Percentiles rank a stretch among this genome's conserved stretches.
These are phyloP conservation scores for Valencia hispanica DNA, from an alignment of 2,797 vertebrate species.

Conservation along the genomic window DNA sequence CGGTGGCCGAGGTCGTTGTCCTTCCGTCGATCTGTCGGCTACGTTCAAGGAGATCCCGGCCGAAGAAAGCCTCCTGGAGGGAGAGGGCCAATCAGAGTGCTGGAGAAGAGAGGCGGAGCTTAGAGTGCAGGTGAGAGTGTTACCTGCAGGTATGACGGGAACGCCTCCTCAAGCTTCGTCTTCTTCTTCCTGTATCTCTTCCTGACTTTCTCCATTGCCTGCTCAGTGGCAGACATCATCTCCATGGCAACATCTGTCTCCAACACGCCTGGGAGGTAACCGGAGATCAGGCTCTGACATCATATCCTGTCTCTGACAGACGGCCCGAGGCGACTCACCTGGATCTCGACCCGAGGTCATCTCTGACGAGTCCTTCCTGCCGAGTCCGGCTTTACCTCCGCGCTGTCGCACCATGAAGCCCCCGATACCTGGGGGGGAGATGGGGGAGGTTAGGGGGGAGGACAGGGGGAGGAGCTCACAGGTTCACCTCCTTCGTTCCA, in stretches of 20 bases:
- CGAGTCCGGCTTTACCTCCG: constrained; percentile 85
- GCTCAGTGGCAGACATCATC: constrained; percentile 77
- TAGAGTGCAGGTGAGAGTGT: neutral
- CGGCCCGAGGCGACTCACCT: constrained; percentile 70
- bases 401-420: constrained; percentile 99
- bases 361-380: constrained; percentile 51
- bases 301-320: neutral
- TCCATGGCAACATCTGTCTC: constrained; percentile 83
- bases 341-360: constrained; percentile 83
- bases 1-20: constrained; percentile 58
- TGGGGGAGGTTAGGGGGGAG: neutral
- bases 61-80: constrained; percentile 94
- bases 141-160: constrained; percentile 96
- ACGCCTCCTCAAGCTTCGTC: constrained; percentile 94
- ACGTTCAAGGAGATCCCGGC: constrained; percentile 90
- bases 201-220: constrained; percentile 89
- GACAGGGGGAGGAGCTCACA: neutral
- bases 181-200: constrained; percentile 98
- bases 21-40: constrained; percentile 84
- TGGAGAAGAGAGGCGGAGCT: neutral
- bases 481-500: constrained; percentile 51
- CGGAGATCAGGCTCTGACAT: neutral
- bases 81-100: constrained; percentile 15
- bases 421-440: constrained; percentile 86
- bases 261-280: constrained; percentile 65